Percentiles rank a stretch among this genome's conserved stretches.
These are phyloP conservation scores for Lasioglossum zephyrum DNA, from an alignment of 2,888 invertebrate species.

Conservation along the genomic window DNA sequence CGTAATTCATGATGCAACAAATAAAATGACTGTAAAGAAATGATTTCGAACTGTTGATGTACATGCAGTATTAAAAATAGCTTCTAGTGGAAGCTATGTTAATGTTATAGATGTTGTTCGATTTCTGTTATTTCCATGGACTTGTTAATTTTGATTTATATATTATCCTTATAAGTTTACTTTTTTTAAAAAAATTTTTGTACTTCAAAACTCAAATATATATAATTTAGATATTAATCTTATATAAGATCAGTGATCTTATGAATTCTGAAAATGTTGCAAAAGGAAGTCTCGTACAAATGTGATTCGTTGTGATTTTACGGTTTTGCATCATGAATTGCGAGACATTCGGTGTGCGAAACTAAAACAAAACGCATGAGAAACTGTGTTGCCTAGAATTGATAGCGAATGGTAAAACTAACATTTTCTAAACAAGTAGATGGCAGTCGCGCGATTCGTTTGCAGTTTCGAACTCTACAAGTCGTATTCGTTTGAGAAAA, in stretches of 20 bases:
- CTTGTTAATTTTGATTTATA: background rate
- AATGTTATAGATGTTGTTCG: background rate
- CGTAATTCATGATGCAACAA: background rate
- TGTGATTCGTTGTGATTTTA: background rate
- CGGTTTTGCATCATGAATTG: slow-evolving; percentile 8
- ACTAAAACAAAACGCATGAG: slow-evolving; percentile 3
- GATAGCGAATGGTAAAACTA: slow-evolving; percentile 16
- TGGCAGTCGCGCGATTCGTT: background rate
- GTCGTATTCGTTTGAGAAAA: background rate
- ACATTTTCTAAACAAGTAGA: background rate
- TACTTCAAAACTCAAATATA: background rate
- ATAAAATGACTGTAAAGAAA: background rate
- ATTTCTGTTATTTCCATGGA: background rate
- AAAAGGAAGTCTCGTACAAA: background rate
- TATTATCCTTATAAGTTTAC: background rate
- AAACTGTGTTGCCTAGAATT: background rate
- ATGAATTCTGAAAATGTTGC: background rate
- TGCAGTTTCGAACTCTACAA: background rate
- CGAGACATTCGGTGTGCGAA: background rate
- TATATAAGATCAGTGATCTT: background rate
- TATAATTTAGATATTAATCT: no score
- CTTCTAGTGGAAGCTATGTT: background rate
- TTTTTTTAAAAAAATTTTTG: background rate
- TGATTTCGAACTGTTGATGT: background rate
- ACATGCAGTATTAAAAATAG: background rate